Base-by-base conservation (phyloP, 2,113 vertebrate species). In the Anarrhichthys ocellatus region DNA sequence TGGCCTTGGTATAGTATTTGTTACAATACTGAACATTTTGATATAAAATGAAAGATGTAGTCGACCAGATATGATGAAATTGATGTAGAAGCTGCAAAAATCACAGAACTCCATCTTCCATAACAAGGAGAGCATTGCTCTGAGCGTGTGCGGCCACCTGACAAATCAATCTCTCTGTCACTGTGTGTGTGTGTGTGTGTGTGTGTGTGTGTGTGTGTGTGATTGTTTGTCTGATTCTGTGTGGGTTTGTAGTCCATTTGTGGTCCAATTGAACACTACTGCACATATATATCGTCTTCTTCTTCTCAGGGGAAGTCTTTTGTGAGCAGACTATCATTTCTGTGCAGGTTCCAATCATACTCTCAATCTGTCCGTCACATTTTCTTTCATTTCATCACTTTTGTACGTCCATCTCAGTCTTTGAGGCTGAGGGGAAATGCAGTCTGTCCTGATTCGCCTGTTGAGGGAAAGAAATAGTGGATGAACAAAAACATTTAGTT, bases 161-260 rank as follows among this genome's bases (percentile, higher is more conserved):
- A 70, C 62, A 69, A 76, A 91, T 91, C 83, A 90, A 84, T 89
- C 63, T 68, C 63, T 78, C 50, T 76, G 66, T 69, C 6, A 9
- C 22, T 48, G 56, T 65, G 62, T 71, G 68, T 67, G 48, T 70
- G 50, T 67, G 29, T 29, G 46, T 73, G 68, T 67, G 48, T 70
- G 50, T 67, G 29, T 29, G 46, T 73, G 62, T 71, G 68, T 67
- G 48, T 70, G 48, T 77, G 58, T 20, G 42, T 71, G 46, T 52
- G 66, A 24, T 61, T 44, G 64, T 67, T 42, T 67, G 3, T 67
- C 3, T 29, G 65, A 29, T 18, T 38, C 13, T 20, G 15, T 44
- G 24, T n/a, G 20, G 5, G 17, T 48, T 48, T 71, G 14, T 44
- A 3, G n/a, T 52, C 10, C 27, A 29, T 46, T 1, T 73, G 74